Evolutionary conservation across 2,113 vertebrate species (phyloP).

Genomic region (Triplophysa dalaica): DNA sequence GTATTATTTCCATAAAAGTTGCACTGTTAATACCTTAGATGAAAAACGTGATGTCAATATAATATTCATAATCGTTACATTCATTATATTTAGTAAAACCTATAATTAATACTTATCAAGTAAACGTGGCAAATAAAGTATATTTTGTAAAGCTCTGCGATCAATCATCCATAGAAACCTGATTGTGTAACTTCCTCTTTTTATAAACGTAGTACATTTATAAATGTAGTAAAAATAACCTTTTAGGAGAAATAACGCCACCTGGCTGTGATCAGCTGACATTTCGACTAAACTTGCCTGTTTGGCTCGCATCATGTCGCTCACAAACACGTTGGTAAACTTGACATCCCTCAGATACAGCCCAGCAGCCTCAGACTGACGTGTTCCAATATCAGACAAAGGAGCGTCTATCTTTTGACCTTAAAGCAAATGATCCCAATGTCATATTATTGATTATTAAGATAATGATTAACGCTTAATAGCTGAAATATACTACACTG

Average conservation of each 20-base stretch:
- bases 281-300: conserved; percentile 71
- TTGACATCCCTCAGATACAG: conserved; percentile 79
- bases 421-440: conserved; percentile 46
- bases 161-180: neutral
- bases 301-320: conserved; percentile 83
- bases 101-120: too few species aligned
- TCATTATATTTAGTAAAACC: too few species aligned
- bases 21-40: neutral
- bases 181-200: neutral
- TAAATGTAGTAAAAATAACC: neutral
- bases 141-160: too few species aligned
- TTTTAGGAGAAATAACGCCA: conserved; percentile 15
- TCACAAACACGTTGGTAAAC: conserved; percentile 87
- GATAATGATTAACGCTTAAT: too few species aligned
- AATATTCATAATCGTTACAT: too few species aligned
- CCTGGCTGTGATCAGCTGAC: neutral
- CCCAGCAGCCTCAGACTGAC: conserved; percentile 85
- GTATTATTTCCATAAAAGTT: neutral
- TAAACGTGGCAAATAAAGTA: too few species aligned
- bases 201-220: too few species aligned
- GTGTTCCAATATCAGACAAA: conserved; percentile 83
- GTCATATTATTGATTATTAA: neutral
- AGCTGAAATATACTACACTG: too few species aligned
- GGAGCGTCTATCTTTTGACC: conserved; percentile 87
- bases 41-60: too few species aligned